phyloP scores from a whole-genome alignment of 2,797 vertebrate genomes.

The Bovichtus variegatus region DNA sequence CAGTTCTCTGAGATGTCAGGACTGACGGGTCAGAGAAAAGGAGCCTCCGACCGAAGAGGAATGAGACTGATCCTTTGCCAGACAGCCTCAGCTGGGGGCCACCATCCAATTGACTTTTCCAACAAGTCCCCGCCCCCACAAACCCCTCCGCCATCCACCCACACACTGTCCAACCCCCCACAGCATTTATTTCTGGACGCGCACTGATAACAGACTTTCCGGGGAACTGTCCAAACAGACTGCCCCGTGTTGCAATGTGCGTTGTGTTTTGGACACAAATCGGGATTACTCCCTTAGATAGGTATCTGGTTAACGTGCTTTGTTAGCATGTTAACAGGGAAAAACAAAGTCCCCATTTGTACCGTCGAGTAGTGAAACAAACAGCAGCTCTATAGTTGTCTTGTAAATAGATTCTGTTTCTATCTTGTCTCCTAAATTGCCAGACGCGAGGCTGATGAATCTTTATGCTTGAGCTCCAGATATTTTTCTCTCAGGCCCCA shows the following conservation, averaged over 20 bases:
- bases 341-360: constrained; percentile 36
- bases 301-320: constrained; percentile 34
- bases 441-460: constrained; percentile 55
- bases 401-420: constrained; percentile 53
- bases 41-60: constrained; percentile 69
- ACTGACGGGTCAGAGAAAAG: constrained; percentile 73
- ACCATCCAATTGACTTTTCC: constrained; percentile 66
- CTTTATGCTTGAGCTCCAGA: constrained; percentile 53
- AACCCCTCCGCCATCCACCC: constrained; percentile 37
- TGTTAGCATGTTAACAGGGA: constrained; percentile 51
- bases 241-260: constrained; percentile 39
- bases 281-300: constrained; percentile 49
- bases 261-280: constrained; percentile 44
- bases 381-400: constrained; percentile 46
- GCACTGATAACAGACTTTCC: constrained; percentile 74
- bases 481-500: constrained; percentile 66
- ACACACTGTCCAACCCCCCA: constrained; percentile 53
- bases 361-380: constrained; percentile 34
- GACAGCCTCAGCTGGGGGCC: constrained; percentile 74
- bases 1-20: constrained; percentile 69
- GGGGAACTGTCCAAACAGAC: constrained; percentile 63
- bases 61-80: constrained; percentile 83
- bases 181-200: constrained; percentile 66
- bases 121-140: constrained; percentile 47
- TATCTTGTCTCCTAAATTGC: constrained; percentile 43